Conservation (phyloP, 2,888 invertebrate species). For the Pheosia tremula region DNA sequence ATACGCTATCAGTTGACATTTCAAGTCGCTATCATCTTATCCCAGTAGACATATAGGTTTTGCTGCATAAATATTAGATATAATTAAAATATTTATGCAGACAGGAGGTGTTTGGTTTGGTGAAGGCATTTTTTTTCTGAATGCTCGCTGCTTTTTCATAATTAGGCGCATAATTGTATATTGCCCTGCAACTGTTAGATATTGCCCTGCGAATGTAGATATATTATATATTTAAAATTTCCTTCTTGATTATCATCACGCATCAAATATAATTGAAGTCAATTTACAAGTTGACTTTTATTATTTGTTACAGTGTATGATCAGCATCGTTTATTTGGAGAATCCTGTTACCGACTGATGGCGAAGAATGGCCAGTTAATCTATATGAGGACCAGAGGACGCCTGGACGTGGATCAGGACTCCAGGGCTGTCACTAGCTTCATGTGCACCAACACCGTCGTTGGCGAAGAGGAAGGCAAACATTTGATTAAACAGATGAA, state of each 20-base stretch:
- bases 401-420: slow-evolving; percentile 89
- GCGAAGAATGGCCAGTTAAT: slow-evolving; percentile 92
- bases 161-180: background rate
- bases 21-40: slow-evolving; percentile 18
- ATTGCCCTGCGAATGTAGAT: background rate
- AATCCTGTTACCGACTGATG: slow-evolving; percentile 92
- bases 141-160: background rate
- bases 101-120: slow-evolving; percentile 9
- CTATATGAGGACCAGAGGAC: slow-evolving; percentile 92
- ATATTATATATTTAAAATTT: background rate
- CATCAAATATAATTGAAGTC: no score
- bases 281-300: no score
- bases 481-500: slow-evolving; percentile 90
- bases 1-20: slow-evolving; percentile 40
- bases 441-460: slow-evolving; percentile 92
- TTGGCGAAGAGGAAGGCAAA: slow-evolving; percentile 88
- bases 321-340: slow-evolving; percentile 89
- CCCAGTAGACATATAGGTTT: slow-evolving; percentile 11
- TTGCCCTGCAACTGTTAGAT: background rate
- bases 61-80: slow-evolving; percentile 9
- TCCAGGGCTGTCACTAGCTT: slow-evolving; percentile 91
- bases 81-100: background rate
- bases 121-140: slow-evolving; percentile 15
- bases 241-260: no score
- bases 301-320: slow-evolving; percentile 86